Evolutionary conservation across 2,888 invertebrate species (phyloP).

Genomic region (Ormyrus pomaceus): DNA sequence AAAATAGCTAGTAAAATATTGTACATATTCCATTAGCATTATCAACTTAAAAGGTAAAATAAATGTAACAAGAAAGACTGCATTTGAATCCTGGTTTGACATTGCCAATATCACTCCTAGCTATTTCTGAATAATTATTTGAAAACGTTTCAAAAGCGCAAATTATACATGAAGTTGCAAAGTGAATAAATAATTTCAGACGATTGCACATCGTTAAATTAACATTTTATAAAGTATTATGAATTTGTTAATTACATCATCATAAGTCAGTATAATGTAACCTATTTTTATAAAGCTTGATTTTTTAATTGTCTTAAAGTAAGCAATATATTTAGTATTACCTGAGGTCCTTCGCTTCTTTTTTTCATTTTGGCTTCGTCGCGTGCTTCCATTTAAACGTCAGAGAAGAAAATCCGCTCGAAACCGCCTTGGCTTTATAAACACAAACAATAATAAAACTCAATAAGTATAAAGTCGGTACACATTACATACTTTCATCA

Average conservation of each 20-base stretch:
- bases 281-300: too few relatives aligned
- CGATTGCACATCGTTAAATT: background rate
- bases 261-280: too few relatives aligned
- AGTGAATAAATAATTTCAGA: background rate
- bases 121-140: background rate
- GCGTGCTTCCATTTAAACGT: constrained; percentile 2
- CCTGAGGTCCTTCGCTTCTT: constrained; percentile 16
- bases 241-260: too few relatives aligned
- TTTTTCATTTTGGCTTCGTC: constrained; percentile 5
- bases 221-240: too few relatives aligned
- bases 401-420: background rate
- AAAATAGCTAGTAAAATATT: too few relatives aligned
- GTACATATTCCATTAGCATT: too few relatives aligned
- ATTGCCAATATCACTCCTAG: too few relatives aligned
- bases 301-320: too few relatives aligned
- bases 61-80: too few relatives aligned
- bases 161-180: background rate
- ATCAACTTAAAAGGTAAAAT: too few relatives aligned
- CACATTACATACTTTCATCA: background rate
- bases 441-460: constrained; percentile 3
- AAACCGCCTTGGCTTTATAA: background rate
- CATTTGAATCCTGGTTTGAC: too few relatives aligned
- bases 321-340: background rate
- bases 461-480: too few relatives aligned
- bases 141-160: background rate